These are phyloP conservation scores for Nemopilema nomurai DNA, from an alignment of 30 jellyfish, hydroid and myxozoan genomes.

Conservation along the genomic window DNA sequence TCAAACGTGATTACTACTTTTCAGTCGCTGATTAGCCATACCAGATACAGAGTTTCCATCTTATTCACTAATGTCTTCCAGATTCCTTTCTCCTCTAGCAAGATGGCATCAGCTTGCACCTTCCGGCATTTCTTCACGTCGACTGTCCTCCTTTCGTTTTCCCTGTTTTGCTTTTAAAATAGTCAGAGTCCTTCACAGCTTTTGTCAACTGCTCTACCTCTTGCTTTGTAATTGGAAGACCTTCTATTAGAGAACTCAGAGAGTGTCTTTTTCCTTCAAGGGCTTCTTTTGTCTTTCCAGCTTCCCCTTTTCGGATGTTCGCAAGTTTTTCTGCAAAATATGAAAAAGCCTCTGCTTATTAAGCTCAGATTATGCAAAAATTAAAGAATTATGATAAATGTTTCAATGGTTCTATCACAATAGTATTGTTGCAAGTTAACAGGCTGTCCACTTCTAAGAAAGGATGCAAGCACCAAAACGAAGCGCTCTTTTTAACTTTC, in stretches of 20 bases:
- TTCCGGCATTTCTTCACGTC: neutral
- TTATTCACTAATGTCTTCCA: neutral
- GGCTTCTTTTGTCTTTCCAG: conserved; percentile 29
- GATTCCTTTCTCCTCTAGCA: neutral
- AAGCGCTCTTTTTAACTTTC: too few relatives aligned
- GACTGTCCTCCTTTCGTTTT: conserved; percentile 1
- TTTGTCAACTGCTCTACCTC: conserved; percentile 61
- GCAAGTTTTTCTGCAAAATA: conserved; percentile 56
- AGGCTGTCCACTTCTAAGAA: too few relatives aligned
- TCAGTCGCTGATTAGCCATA: neutral
- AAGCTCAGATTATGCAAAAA: neutral
- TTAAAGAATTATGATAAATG: neutral
- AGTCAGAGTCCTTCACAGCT: conserved; percentile 56
- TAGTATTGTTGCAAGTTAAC: too few relatives aligned
- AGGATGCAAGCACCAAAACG: too few relatives aligned
- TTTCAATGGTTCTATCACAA: too few relatives aligned
- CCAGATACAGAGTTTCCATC: neutral
- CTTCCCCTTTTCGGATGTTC: conserved; percentile 38
- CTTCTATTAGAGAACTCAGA: conserved; percentile 52
- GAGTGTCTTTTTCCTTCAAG: conserved; percentile 35
- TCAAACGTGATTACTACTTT: too few relatives aligned
- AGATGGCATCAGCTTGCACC: too few relatives aligned
- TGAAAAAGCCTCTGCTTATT: neutral
- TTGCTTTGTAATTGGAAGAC: conserved; percentile 72
- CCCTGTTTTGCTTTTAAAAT: conserved; percentile 27